These are phyloP conservation scores for Stenichneumon culpator DNA, from an alignment of 2,888 invertebrate genomes.

Conservation along the genomic window DNA sequence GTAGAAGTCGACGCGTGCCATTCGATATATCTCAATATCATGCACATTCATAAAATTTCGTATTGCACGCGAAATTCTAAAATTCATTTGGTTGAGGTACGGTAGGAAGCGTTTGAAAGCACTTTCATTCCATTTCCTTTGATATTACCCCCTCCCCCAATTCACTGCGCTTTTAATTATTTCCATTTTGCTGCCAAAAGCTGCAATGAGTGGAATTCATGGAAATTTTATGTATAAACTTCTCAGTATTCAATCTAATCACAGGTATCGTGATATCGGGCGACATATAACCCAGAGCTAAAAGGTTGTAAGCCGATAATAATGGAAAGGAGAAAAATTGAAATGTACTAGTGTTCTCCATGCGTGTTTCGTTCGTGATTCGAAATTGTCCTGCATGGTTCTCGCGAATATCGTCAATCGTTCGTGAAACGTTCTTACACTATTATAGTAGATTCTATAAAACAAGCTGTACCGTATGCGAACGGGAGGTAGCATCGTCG, in stretches of 20 bases:
- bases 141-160: background rate
- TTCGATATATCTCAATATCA: background rate
- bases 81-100: background rate
- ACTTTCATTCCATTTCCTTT: background rate
- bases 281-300: background rate
- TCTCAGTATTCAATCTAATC: background rate
- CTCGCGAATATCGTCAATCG: slow-evolving; percentile 36
- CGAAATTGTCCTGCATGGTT: background rate
- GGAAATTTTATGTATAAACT: background rate
- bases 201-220: background rate
- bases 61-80: background rate
- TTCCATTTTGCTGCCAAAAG: background rate
- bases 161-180: background rate
- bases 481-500: slow-evolving; percentile 27
- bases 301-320: background rate
- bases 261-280: background rate
- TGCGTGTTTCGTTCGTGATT: background rate
- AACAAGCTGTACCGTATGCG: slow-evolving; percentile 9
- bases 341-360: slow-evolving; percentile 5
- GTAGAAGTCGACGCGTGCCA: background rate
- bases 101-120: background rate
- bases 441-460: slow-evolving; percentile 34
- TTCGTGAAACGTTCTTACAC: slow-evolving; percentile 1
- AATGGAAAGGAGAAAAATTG: slow-evolving; percentile 1
- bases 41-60: background rate